Evolutionary conservation across 2,113 vertebrate genomes (phyloP).

Genomic region (Campylomormyrus tamandua): DNA sequence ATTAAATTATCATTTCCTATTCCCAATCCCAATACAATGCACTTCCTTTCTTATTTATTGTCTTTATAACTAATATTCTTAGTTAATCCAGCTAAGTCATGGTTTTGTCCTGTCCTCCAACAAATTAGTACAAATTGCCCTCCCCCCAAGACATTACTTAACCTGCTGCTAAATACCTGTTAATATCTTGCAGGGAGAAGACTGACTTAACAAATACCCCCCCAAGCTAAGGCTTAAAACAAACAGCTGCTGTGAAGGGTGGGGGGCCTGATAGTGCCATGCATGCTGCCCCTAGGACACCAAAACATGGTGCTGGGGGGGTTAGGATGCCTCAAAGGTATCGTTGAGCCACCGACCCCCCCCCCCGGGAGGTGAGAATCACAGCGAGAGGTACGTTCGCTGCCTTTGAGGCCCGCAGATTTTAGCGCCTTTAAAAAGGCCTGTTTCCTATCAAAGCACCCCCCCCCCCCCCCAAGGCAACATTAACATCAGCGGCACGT

Average conservation of each 20-base stretch:
- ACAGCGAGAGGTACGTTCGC: slow-evolving; percentile 35
- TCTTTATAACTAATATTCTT: slow-evolving; percentile 25
- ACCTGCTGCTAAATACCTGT: slow-evolving; percentile 41
- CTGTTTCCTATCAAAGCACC: slow-evolving; percentile 29
- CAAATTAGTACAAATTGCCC: slow-evolving; percentile 46
- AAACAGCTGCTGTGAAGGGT: slow-evolving; percentile 26
- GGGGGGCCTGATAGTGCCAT: slow-evolving; percentile 33
- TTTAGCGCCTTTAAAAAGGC: slow-evolving; percentile 35
- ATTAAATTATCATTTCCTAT: neutral
- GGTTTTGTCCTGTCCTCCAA: slow-evolving; percentile 32
- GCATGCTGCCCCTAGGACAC: slow-evolving; percentile 25
- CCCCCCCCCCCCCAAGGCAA: neutral
- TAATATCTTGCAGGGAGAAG: slow-evolving; percentile 39
- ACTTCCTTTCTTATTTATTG: slow-evolving; percentile 33
- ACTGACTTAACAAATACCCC: slow-evolving; percentile 23
- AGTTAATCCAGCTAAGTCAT: slow-evolving; percentile 30
- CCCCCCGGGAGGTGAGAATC: slow-evolving; percentile 2
- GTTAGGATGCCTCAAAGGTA: neutral
- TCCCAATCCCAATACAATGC: neutral
- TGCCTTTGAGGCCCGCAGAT: slow-evolving; percentile 12
- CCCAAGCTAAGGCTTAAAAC: slow-evolving; percentile 34
- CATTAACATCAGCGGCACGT: slow-evolving; percentile 9
- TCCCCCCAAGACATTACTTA: slow-evolving; percentile 33
- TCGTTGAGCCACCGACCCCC: neutral
- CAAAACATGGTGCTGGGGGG: slow-evolving; percentile 4